Base-by-base conservation (phyloP, 2,797 vertebrate genomes). In the Gambelia wislizenii region DNA sequence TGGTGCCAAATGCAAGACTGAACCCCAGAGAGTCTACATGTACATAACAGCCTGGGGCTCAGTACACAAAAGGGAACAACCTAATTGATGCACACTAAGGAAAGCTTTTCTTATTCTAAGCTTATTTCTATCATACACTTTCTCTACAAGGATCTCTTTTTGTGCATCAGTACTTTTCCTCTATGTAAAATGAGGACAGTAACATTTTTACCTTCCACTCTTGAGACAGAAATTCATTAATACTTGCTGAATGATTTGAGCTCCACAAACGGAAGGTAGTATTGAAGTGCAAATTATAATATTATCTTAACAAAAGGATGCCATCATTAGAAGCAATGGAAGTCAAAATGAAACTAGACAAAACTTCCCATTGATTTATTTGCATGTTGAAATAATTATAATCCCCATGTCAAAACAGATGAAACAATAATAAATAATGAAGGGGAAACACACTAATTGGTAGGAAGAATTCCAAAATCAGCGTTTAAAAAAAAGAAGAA, bases 341-440 rank as follows among this genome's bases (percentile, higher is more conserved):
- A 82, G 61, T 87, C 91, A 84, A 90, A 89, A 89, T 83, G 77
- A 78, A 89, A 22, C 44, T 52, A 87, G 36, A 87, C 12, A 33
- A 67, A 89, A 86, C 52, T 78, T 81, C 39, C 52, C 27, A 54
- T 83, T 91, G 12, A 12, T 77, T 72, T 82, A 82, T 10, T 88
- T 78, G 61, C 25, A 42, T 77, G 70, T 56, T 91, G 69, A 85
- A 85, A 87, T 64, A 6, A 84, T 74, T 85, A 81, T 91, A 83
- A 85, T 85, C 39, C 70, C 33, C 39, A 82, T 82, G 79, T 88
- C 83, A 91, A 69, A 44, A 64, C 70, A 82, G 47, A 44, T 49
- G 69, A 82, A 88, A 91, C 36, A 56, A 75, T 79, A 70, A 78
- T 84, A 87, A 87, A 85, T 81, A 91, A 91, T 81, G 36, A 75